Evolutionary conservation across 2,113 vertebrate genomes (phyloP).

Genomic region (Xiphophorus maculatus): DNA sequence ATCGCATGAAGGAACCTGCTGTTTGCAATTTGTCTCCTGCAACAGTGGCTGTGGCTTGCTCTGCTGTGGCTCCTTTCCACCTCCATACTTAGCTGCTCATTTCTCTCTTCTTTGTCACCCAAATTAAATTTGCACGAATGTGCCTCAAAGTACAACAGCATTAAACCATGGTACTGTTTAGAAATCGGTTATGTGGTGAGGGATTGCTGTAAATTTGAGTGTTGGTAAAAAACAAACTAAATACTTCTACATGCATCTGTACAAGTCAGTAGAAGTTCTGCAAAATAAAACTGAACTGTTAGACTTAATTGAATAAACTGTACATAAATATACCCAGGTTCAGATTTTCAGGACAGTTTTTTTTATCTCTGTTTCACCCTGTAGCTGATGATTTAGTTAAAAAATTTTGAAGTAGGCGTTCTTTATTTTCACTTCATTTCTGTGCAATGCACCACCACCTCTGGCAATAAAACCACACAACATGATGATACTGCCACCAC

Average conservation of each 20-base stretch:
- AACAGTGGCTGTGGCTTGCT: conserved; percentile 22
- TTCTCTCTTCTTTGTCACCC: conserved; percentile 10
- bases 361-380: background rate
- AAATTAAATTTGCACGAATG: conserved; percentile 11
- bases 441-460: background rate
- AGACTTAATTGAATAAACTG: background rate
- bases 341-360: background rate
- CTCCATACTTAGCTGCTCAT: conserved; percentile 13
- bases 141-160: background rate
- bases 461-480: background rate
- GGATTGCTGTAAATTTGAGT: background rate
- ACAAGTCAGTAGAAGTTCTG: background rate
- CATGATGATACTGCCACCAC: background rate
- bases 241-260: background rate
- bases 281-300: background rate
- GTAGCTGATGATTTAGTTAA: background rate
- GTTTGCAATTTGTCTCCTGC: conserved; percentile 40
- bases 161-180: background rate
- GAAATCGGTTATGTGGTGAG: background rate
- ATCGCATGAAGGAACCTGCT: conserved; percentile 31
- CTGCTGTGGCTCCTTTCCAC: conserved; percentile 22
- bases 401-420: background rate
- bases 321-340: background rate
- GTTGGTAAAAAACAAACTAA: background rate
- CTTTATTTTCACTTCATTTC: background rate